These are phyloP conservation scores for pig (Sus scrofa) DNA, from an alignment of 2,113 vertebrate genomes.

Conservation along the genomic window DNA sequence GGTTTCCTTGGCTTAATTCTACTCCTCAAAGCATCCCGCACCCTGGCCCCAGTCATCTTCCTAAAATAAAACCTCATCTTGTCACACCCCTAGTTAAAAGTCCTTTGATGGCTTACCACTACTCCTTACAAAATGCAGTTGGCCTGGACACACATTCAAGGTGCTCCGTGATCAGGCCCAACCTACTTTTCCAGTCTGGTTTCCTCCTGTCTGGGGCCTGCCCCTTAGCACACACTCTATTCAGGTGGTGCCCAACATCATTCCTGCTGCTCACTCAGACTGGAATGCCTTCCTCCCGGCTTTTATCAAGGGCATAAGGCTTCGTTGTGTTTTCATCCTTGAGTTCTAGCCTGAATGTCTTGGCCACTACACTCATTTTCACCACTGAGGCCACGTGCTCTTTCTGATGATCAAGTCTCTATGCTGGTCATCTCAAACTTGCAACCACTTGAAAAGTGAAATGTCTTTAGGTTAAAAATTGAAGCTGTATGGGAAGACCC, in stretches of 20 bases:
- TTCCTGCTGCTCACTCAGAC: not conserved
- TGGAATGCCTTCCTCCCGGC: not conserved
- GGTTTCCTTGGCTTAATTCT: conserved; percentile 32
- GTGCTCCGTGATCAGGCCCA: not conserved
- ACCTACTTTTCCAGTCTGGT: conserved; percentile 20
- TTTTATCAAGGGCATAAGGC: not conserved
- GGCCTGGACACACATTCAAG: not conserved
- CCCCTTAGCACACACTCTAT: not conserved
- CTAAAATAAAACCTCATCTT: not conserved
- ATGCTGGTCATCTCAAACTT: not conserved
- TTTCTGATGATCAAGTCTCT: not conserved
- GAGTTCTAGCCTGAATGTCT: not conserved
- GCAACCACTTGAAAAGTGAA: not conserved
- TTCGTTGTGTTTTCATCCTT: not conserved
- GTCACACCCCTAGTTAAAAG: not conserved
- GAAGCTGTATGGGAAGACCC: not conserved
- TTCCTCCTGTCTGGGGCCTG: not conserved
- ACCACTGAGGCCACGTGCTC: not conserved
- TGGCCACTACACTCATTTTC: not conserved
- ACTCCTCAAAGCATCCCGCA: not conserved
- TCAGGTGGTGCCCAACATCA: not conserved
- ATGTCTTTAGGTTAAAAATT: not conserved
- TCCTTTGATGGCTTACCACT: conserved; percentile 37
- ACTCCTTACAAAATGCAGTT: not conserved
- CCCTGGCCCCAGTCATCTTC: not conserved